Conservation (phyloP, 2,888 invertebrate genomes). For the Lucinisca nassula region DNA sequence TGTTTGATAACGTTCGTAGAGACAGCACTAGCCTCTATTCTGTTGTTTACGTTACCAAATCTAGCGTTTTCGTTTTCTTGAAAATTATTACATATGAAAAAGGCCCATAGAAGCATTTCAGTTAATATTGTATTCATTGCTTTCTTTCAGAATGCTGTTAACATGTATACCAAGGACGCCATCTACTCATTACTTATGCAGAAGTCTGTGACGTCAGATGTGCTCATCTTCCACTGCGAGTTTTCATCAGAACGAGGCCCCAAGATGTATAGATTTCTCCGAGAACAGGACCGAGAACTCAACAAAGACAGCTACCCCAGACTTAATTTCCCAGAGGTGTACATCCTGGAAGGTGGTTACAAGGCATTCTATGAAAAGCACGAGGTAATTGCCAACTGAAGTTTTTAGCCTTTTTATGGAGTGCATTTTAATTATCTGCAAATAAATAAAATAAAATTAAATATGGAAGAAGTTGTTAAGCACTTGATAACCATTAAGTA, state of each 20-base stretch:
- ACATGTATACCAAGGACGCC: slow-evolving; percentile 61
- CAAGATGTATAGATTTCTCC: slow-evolving; percentile 91
- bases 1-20: no score
- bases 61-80: no score
- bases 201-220: slow-evolving; percentile 37
- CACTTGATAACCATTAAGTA: no score
- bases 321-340: slow-evolving; percentile 96
- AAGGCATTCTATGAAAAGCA: slow-evolving; percentile 92
- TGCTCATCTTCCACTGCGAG: slow-evolving; percentile 69
- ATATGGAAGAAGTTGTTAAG: no score
- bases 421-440: no score
- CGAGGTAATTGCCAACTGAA: slow-evolving; percentile 82
- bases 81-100: no score
- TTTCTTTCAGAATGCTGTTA: slow-evolving; percentile 44
- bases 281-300: slow-evolving; percentile 93
- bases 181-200: slow-evolving; percentile 38
- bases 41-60: no score
- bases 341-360: slow-evolving; percentile 96
- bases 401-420: no score
- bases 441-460: no score
- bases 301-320: slow-evolving; percentile 95
- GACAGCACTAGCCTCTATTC: no score
- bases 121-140: no score
- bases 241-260: slow-evolving; percentile 70
- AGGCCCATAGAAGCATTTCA: no score